Percentiles rank a stretch among this genome's conserved stretches.
phyloP scores from a whole-genome alignment of 2,888 invertebrate species.

The Caenorhabditis sinica region DNA sequence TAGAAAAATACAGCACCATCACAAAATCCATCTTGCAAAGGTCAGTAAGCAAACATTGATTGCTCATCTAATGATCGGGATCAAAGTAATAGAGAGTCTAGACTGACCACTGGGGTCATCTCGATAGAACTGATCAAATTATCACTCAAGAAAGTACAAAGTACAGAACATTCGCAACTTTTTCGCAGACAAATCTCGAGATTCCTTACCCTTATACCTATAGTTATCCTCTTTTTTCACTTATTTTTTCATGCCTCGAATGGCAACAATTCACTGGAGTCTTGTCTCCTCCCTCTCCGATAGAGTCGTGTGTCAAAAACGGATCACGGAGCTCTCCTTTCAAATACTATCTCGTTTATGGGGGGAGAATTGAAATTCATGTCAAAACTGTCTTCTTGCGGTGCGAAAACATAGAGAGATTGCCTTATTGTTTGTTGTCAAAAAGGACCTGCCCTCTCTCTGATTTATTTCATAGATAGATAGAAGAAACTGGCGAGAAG shows the following conservation, averaged over 20 bases:
- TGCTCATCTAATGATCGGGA: slow-evolving; percentile 12
- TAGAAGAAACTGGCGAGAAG: too few relatives aligned
- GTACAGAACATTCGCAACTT: slow-evolving; percentile 19
- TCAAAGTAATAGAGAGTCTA: slow-evolving; percentile 12
- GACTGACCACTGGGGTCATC: slow-evolving; percentile 26
- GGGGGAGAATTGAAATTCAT: slow-evolving; percentile 26
- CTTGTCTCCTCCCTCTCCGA: not conserved
- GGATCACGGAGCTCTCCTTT: slow-evolving; percentile 23
- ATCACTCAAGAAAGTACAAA: slow-evolving; percentile 19
- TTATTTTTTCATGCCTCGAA: slow-evolving; percentile 31
- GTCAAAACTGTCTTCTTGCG: slow-evolving; percentile 62
- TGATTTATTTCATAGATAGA: not conserved
- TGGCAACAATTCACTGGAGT: slow-evolving; percentile 30
- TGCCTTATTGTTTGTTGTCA: slow-evolving; percentile 2
- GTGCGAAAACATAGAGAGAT: not conserved
- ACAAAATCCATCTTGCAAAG: slow-evolving; percentile 3
- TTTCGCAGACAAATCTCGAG: not conserved
- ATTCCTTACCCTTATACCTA: not conserved
- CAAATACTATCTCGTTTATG: slow-evolving; percentile 13
- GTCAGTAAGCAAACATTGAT: slow-evolving; percentile 11
- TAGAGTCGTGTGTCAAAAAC: slow-evolving; percentile 40
- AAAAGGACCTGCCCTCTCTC: slow-evolving; percentile 33
- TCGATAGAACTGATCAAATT: not conserved
- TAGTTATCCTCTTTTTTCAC: not conserved
- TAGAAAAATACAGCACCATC: not conserved